These are phyloP conservation scores for Sebastes umbrosus DNA, from an alignment of 2,797 vertebrate species.

Conservation along the genomic window DNA sequence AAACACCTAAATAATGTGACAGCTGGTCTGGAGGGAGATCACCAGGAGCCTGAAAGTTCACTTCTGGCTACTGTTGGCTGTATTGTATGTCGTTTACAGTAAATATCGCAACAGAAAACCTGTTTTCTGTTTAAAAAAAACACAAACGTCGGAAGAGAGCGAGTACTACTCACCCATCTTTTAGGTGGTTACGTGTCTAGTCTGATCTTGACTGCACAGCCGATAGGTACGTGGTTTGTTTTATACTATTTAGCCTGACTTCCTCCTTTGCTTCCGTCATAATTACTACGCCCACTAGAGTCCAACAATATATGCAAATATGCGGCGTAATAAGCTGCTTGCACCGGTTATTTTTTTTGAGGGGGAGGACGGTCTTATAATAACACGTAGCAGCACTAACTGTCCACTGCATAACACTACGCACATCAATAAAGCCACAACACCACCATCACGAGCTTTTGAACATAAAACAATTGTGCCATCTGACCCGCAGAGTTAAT, in stretches of 20 bases:
- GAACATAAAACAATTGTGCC: background rate
- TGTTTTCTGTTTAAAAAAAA: background rate
- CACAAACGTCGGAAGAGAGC: no score
- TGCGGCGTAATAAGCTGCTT: background rate
- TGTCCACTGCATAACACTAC: background rate
- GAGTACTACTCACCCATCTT: no score
- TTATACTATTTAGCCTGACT: background rate
- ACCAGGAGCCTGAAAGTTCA: no score
- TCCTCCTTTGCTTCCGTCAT: background rate
- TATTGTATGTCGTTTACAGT: background rate
- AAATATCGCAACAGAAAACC: background rate
- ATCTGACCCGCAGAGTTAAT: slow-evolving; percentile 8
- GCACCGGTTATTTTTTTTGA: background rate
- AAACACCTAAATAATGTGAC: no score
- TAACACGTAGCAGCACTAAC: background rate
- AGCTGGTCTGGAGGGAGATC: no score
- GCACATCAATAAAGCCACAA: background rate
- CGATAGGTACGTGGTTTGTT: no score
- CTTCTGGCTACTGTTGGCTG: no score
- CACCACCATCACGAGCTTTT: background rate
- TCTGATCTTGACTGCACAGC: no score
- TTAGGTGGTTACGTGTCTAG: no score
- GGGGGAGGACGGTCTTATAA: background rate
- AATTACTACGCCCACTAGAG: background rate
- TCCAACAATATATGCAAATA: background rate